phyloP scores from a whole-genome alignment of 2,888 invertebrate genomes.

The Microdon myrmicae region DNA sequence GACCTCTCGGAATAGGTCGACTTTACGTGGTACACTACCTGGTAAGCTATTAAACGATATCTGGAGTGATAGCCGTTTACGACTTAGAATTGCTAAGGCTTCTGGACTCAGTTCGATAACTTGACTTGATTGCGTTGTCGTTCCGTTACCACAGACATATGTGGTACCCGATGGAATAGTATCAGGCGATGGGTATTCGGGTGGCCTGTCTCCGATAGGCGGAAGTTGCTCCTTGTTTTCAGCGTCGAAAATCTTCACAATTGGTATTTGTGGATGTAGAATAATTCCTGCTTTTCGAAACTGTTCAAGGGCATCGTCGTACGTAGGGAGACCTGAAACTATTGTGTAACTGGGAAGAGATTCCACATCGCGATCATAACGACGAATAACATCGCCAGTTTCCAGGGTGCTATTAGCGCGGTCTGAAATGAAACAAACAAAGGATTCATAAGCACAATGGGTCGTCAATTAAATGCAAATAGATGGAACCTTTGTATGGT shows the following conservation, averaged over 20 bases:
- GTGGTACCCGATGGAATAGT: constrained; percentile 58
- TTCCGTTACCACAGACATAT: constrained; percentile 59
- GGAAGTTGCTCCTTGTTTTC: constrained; percentile 48
- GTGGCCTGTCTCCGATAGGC: constrained; percentile 45
- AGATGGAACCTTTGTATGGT: constrained; percentile 14
- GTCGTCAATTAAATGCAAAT: constrained; percentile 15
- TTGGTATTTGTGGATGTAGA: constrained; percentile 60
- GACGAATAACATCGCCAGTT: constrained; percentile 62
- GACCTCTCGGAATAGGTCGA: constrained; percentile 57
- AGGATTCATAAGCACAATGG: too few species aligned
- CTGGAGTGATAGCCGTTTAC: constrained; percentile 65
- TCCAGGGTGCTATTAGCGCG: constrained; percentile 62
- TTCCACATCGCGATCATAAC: constrained; percentile 68
- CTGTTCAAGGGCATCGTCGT: constrained; percentile 73
- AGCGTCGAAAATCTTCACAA: constrained; percentile 64
- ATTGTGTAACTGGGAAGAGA: constrained; percentile 73
- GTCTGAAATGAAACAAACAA: constrained; percentile 64
- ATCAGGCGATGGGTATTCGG: constrained; percentile 51
- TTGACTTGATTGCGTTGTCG: constrained; percentile 49
- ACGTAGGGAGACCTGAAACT: constrained; percentile 74
- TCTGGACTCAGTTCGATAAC: constrained; percentile 65
- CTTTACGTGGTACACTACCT: constrained; percentile 56
- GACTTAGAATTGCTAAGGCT: constrained; percentile 63
- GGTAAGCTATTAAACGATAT: constrained; percentile 62
- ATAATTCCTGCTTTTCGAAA: constrained; percentile 68